Evolutionary conservation across 2,888 invertebrate genomes (phyloP).

Genomic region (Myopa tessellatipennis): DNA sequence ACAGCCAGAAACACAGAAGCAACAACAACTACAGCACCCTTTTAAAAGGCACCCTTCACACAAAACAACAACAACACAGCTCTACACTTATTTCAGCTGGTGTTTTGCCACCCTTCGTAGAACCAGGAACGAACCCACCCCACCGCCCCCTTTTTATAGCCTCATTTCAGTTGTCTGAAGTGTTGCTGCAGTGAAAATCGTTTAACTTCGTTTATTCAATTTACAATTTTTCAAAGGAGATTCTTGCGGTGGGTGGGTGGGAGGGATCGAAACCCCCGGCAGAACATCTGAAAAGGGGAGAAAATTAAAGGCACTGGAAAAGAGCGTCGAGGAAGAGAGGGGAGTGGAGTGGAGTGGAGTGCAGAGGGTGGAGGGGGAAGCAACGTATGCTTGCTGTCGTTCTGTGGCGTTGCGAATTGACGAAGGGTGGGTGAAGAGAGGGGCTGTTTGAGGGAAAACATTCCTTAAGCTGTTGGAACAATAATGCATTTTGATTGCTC

Average conservation of each 20-base stretch:
- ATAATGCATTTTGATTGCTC: constrained; percentile 29
- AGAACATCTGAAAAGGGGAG: not conserved
- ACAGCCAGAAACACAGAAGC: not conserved
- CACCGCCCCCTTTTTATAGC: not conserved
- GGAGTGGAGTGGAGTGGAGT: not conserved
- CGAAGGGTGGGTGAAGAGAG: not conserved
- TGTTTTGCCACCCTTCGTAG: not conserved
- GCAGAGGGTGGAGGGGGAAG: no score
- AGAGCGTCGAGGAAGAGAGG: not conserved
- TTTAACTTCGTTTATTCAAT: constrained; percentile 68
- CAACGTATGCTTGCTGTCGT: no score
- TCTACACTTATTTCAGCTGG: not conserved
- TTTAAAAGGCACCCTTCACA: no score
- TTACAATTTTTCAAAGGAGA: constrained; percentile 66
- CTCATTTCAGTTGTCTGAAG: constrained; percentile 14
- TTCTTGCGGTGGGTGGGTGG: not conserved
- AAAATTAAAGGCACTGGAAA: not conserved
- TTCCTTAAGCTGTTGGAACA: constrained; percentile 17
- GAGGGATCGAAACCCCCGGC: not conserved
- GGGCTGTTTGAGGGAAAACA: not conserved
- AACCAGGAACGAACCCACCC: not conserved
- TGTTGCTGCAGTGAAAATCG: constrained; percentile 22
- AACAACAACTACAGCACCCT: no score
- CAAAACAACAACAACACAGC: no score
- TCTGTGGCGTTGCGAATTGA: not conserved